A percentile compares a stretch with the other conserved stretches of the same genome.
Conservation (phyloP, 2,113 vertebrate genomes). For the Bubalus kerabau region DNA sequence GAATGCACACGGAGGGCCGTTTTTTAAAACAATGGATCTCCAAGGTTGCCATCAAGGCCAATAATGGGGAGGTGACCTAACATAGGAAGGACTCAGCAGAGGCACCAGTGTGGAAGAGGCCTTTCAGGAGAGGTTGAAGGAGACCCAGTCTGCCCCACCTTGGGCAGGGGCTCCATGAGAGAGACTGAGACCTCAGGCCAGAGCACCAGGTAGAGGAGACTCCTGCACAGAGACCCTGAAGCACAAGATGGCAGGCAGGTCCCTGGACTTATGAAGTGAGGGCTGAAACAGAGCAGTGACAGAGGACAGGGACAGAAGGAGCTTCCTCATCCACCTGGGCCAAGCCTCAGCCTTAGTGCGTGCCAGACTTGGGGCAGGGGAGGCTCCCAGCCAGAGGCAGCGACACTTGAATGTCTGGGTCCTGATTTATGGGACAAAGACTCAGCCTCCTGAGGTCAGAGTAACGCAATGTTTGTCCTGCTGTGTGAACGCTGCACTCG, state of each 20-base stretch:
- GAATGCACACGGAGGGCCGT: background rate
- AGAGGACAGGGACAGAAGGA: background rate
- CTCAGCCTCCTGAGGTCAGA: slow-evolving; percentile 48
- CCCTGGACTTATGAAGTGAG: background rate
- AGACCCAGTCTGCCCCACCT: background rate
- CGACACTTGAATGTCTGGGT: slow-evolving; percentile 26
- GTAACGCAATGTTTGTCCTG: slow-evolving; percentile 45
- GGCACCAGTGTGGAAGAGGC: background rate
- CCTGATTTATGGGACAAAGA: slow-evolving; percentile 59
- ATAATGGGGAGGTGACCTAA: background rate
- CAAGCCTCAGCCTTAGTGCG: background rate
- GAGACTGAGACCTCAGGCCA: background rate
- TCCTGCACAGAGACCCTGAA: fast-evolving
- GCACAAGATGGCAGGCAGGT: background rate
- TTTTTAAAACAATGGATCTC: background rate
- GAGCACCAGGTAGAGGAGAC: background rate
- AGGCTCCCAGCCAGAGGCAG: slow-evolving; percentile 35
- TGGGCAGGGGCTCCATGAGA: background rate
- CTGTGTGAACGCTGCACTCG: background rate
- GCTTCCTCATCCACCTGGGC: background rate
- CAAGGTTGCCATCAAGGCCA: background rate
- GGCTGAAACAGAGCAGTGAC: background rate
- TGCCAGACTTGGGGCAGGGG: background rate
- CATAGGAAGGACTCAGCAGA: background rate
- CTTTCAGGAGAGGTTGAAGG: background rate